Percentiles rank a stretch among this genome's conserved stretches.
phyloP scores from a whole-genome alignment of 1,140 invertebrate genomes.

The Cherax quadricarinatus region DNA sequence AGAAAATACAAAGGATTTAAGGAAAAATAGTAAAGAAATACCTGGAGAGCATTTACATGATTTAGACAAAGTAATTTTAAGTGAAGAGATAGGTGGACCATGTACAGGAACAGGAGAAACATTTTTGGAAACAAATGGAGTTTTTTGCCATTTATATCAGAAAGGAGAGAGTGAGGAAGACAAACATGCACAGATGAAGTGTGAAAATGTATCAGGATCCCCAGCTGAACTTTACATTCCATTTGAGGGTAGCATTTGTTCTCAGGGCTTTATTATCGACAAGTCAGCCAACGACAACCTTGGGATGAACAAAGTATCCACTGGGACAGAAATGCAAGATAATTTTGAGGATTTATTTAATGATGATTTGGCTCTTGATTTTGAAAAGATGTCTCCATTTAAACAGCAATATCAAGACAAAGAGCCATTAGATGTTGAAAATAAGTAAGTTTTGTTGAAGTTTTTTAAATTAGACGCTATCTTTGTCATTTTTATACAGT shows the following conservation, averaged over 20 bases:
- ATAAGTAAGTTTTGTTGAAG: not conserved
- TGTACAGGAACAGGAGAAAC: not conserved
- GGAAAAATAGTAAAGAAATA: not conserved
- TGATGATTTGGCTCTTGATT: slow-evolving; percentile 40
- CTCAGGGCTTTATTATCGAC: not conserved
- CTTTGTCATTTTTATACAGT: not conserved
- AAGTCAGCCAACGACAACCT: not conserved
- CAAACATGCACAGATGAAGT: not conserved
- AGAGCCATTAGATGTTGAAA: not conserved
- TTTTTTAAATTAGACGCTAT: not conserved
- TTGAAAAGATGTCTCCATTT: slow-evolving; percentile 62
- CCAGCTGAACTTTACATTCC: not conserved
- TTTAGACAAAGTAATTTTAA: not conserved
- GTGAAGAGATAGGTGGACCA: not conserved
- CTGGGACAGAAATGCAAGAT: not conserved
- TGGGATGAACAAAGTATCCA: not conserved
- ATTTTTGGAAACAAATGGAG: not conserved
- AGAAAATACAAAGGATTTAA: not conserved
- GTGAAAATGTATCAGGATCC: not conserved
- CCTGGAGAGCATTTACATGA: not conserved
- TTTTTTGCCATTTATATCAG: not conserved
- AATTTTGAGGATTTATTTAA: slow-evolving; percentile 2
- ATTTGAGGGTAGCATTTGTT: not conserved
- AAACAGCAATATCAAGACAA: not conserved
- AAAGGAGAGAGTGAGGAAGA: not conserved